phyloP scores from a whole-genome alignment of 2,888 invertebrate genomes.

The Diplolepis rosae region DNA sequence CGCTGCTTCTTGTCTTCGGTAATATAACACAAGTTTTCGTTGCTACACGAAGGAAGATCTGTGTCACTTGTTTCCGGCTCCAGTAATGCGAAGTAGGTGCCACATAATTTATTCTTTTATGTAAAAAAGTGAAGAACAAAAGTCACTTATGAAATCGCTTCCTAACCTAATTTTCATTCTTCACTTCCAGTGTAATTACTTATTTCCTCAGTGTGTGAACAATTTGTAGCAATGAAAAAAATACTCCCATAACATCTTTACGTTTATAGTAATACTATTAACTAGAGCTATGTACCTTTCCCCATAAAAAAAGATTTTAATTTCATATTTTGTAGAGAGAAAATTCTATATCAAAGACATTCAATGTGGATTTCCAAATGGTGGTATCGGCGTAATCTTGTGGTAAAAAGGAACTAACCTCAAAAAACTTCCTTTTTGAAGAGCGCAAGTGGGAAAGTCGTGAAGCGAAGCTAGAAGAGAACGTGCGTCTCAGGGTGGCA shows the following conservation, averaged over 20 bases:
- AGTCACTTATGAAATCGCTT: neutral
- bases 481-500: slow-evolving; percentile 45
- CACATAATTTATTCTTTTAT: neutral
- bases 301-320: too few species aligned
- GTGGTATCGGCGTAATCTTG: slow-evolving; percentile 16
- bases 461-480: slow-evolving; percentile 24
- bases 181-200: too few species aligned
- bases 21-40: slow-evolving; percentile 50
- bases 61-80: slow-evolving; percentile 27
- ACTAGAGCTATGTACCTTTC: neutral
- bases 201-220: too few species aligned
- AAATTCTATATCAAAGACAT: neutral
- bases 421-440: slow-evolving; percentile 14
- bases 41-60: slow-evolving; percentile 30
- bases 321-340: neutral
- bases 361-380: slow-evolving; percentile 19
- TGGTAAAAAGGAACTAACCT: slow-evolving; percentile 18
- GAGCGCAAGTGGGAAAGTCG: slow-evolving; percentile 28
- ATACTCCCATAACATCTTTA: neutral
- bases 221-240: too few species aligned
- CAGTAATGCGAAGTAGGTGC: neutral
- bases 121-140: neutral
- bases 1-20: slow-evolving; percentile 48
- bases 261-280: too few species aligned
- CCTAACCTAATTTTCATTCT: neutral